Evolutionary conservation across 2,888 invertebrate genomes (phyloP), one percentile per base, ranked within the genome.

Genomic region (Zeuzera pyrina): DNA sequence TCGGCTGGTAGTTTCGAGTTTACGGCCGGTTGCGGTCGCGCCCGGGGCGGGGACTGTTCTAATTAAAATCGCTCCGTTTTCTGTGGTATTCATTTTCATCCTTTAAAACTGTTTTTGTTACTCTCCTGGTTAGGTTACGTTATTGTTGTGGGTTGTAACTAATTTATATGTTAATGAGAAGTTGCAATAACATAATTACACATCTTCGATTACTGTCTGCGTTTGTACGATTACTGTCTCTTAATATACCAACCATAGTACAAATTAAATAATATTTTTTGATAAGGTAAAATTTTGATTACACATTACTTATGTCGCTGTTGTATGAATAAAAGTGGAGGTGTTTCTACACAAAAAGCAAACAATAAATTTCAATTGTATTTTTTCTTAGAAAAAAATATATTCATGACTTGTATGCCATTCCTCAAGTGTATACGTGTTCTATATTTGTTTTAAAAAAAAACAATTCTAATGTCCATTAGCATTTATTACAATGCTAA

Each of bases 121-220:
- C 29, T 47, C 58, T 63, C 63, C 65, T 60, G 68, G 67, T 71
- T 63, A 57, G 59, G 52, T 65, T 63, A 60, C 63, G 68, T 71
- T 72, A 76, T 74, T 74, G 69, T 76, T 71, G 70, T 69, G 69
- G 71, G 65, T 45, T 63, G 67, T 62, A 66, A 72, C 74, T 78
- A 71, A 81, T 79, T 78, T 77, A 77, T 76, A 81, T 79, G 72
- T 68, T 79, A 79, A 78, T 79, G 66, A 78, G 70, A 62, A 61
- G 8, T 8, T 25, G 12, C 8, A 25, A 7, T 19, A 19, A 19
- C 19, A 19, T 7, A n/a, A n/a, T n/a, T 8, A 8, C 8, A 19
- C 19, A 5, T 19, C 5, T 19, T 19, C 19, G 19, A 19, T 19
- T 19, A 19, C 19, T n/a, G n/a, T n/a, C n/a, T n/a, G n/a, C n/a